Evolutionary conservation across 2,113 vertebrate species (phyloP).

Genomic region (Protobothrops flavoviridis): DNA sequence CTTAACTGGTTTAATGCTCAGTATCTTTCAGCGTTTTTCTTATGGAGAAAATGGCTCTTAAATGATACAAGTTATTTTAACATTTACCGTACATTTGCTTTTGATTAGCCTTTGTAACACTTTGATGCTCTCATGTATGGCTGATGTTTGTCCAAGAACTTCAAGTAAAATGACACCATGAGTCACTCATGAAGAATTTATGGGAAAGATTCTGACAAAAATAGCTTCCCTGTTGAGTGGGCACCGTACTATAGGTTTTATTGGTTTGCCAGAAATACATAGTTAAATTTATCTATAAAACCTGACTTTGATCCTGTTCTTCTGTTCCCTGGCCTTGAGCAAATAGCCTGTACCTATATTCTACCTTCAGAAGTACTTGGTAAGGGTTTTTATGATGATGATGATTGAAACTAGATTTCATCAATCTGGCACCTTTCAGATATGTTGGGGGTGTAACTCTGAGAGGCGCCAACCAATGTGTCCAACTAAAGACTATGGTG

Average conservation of each 20-base stretch:
- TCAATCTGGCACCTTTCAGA: not conserved
- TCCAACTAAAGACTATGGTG: not conserved
- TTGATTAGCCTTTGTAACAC: conserved; percentile 66
- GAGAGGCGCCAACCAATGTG: not conserved
- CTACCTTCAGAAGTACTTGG: not conserved
- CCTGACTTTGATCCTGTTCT: conserved; percentile 64
- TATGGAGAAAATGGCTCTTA: conserved; percentile 64
- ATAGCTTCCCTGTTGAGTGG: conserved; percentile 67
- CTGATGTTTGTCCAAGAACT: conserved; percentile 67
- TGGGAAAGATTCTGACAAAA: conserved; percentile 68
- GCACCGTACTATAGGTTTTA: conserved; percentile 60
- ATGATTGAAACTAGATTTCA: not conserved
- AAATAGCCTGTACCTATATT: conserved; percentile 55
- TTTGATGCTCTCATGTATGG: conserved; percentile 55
- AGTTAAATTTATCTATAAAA: conserved; percentile 69
- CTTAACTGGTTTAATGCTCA: conserved; percentile 40
- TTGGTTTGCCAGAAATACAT: conserved; percentile 67
- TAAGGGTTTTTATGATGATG: conserved; percentile 40
- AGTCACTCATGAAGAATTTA: conserved; percentile 70
- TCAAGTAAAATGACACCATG: conserved; percentile 68
- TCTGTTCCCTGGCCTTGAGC: conserved; percentile 49
- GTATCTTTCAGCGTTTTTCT: conserved; percentile 52
- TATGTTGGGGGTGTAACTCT: not conserved
- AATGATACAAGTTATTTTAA: conserved; percentile 65
- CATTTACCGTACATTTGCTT: conserved; percentile 67